Conservation (phyloP, 2,888 invertebrate genomes). For the Sympetrum striolatum region DNA sequence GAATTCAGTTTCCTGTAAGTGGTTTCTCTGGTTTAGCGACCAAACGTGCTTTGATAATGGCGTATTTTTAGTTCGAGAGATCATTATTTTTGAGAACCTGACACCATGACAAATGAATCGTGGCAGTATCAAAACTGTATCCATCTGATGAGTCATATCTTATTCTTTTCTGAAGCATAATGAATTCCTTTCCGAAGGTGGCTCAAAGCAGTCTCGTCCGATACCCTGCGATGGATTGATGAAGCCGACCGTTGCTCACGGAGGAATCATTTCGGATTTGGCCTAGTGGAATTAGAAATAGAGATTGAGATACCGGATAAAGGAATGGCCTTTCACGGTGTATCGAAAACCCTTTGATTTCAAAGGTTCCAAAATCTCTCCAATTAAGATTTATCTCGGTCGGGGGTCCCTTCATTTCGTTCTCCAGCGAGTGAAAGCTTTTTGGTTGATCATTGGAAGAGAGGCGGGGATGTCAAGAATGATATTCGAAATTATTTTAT, state of each 20-base stretch:
- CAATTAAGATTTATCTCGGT: background rate
- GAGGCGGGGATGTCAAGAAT: too few species aligned
- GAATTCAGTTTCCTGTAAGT: background rate
- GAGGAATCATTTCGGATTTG: too few species aligned
- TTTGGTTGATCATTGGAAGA: too few species aligned
- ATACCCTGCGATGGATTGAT: too few species aligned
- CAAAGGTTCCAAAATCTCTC: background rate
- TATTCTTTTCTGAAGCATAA: background rate
- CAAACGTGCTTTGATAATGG: background rate
- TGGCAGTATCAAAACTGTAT: background rate
- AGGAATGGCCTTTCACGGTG: too few species aligned
- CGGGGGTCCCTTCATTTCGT: background rate
- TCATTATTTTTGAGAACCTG: background rate
- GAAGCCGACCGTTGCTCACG: too few species aligned
- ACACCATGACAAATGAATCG: background rate
- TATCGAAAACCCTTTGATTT: too few species aligned
- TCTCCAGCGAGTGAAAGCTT: background rate
- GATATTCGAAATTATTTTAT: too few species aligned
- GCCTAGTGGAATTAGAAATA: too few species aligned
- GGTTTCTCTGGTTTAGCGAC: background rate
- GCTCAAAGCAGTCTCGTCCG: too few species aligned
- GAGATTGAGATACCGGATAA: too few species aligned
- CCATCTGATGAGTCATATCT: background rate
- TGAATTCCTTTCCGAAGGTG: too few species aligned
- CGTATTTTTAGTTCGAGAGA: background rate